Conservation (phyloP, 2,797 vertebrate genomes). For the Anabas testudineus region DNA sequence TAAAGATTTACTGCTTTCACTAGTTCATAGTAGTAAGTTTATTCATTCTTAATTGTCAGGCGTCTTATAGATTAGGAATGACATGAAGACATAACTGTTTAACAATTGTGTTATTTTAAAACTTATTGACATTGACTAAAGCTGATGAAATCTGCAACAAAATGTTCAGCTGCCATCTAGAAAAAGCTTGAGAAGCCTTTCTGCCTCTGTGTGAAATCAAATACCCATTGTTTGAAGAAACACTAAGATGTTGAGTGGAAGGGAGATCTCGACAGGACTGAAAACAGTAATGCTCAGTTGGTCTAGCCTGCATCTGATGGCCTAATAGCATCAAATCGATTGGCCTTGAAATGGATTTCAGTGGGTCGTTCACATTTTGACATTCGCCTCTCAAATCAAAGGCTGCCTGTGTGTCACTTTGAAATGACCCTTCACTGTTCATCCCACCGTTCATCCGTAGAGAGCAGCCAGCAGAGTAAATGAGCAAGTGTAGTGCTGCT, state of each 20-base stretch:
- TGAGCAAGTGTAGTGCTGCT: slow-evolving; percentile 29
- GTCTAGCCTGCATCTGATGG: neutral
- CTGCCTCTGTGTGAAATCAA: neutral
- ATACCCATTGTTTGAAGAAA: neutral
- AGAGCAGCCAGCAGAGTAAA: neutral
- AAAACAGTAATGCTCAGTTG: neutral
- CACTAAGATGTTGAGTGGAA: neutral
- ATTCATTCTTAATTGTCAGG: too few species aligned
- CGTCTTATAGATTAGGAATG: too few species aligned
- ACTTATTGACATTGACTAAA: too few species aligned
- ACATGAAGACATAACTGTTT: too few species aligned
- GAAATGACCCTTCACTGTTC: slow-evolving; percentile 6
- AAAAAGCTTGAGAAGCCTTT: too few species aligned
- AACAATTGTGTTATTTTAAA: too few species aligned
- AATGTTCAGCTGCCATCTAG: neutral
- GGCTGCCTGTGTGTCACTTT: neutral
- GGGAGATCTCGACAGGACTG: neutral
- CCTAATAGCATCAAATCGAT: neutral
- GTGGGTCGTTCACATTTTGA: slow-evolving; percentile 2
- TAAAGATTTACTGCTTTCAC: too few species aligned
- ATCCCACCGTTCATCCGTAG: neutral
- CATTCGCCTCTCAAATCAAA: slow-evolving; percentile 15
- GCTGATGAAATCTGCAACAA: too few species aligned
- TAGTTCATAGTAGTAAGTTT: too few species aligned
- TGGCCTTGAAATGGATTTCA: neutral